Conservation (phyloP, 64 coral and sea anemone species). For the Cladopsammia gracilis region DNA sequence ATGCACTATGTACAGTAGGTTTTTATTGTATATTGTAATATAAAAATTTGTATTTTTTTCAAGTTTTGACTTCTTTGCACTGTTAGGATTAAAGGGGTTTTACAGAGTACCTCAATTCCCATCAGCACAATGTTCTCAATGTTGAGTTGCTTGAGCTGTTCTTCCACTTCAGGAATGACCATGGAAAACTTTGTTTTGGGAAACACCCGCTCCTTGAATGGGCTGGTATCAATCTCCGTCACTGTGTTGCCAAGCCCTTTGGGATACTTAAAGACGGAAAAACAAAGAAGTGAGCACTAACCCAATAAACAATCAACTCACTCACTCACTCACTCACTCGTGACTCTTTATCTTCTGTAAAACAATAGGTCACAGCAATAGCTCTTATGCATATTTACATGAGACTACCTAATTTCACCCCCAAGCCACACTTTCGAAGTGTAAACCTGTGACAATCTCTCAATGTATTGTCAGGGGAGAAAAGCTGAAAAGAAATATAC, state of each 20-base stretch:
- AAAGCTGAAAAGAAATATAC: too few species aligned
- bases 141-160: slow-evolving; percentile 82
- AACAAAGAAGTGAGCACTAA: background rate
- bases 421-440: too few species aligned
- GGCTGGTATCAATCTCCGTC: slow-evolving; percentile 90
- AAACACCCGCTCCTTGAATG: slow-evolving; percentile 83
- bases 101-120: slow-evolving; percentile 89
- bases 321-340: too few species aligned
- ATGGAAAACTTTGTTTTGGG: slow-evolving; percentile 99
- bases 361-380: too few species aligned
- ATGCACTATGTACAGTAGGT: too few species aligned
- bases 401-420: too few species aligned
- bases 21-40: too few species aligned
- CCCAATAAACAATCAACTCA: too few species aligned
- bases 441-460: too few species aligned
- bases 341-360: too few species aligned
- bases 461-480: too few species aligned
- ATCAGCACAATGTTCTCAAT: slow-evolving; percentile 93
- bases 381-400: too few species aligned
- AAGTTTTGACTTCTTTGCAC: background rate
- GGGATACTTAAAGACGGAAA: slow-evolving; percentile 73
- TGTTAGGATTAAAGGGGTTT: background rate
- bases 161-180: slow-evolving; percentile 96
- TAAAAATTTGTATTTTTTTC: background rate
- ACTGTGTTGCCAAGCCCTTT: slow-evolving; percentile 97